Evolutionary conservation across 2,888 invertebrate species (phyloP), one percentile per base, ranked within the genome.

Genomic region (Hoplodrina ambigua): DNA sequence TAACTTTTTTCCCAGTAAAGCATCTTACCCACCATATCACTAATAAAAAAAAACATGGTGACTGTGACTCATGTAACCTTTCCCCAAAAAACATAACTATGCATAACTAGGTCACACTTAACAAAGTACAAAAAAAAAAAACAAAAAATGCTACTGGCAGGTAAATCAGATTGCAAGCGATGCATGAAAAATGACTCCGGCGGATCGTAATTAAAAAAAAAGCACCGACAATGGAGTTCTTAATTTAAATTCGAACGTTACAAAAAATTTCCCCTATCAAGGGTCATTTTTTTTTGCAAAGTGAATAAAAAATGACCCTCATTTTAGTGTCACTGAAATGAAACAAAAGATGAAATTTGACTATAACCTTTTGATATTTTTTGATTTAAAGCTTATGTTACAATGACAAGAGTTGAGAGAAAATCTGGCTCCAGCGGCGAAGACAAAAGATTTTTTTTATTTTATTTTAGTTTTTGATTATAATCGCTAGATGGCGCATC

Each of bases 151-250:
- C 86, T 77, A 88, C 91, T 91, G 92, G 85, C 93, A 93, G 92
- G 93, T 94, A 95, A 95, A 96, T 95, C 95, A 95, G 94, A 94
- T 93, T 92, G 86, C 89, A 91, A 91, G 92, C 94, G 95, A 96
- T 94, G 95, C 95, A 94, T 96, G 95, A 95, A 94, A 95, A 96
- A 96, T 96, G 94, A 95, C 94, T 94, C 94, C 88, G 72, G 79
- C 86, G 79, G 80, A 84, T 87, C 89, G 89, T 93, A 94, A 95
- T 94, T 94, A 93, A 94, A 95, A 94, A 94, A 94, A 95, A 92
- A 85, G 49, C 62, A 66, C 71, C 86, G 88, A 95, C 94, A 95
- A 95, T 90, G 87, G 93, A 87, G 82, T 89, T 90, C 88, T 90
- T 90, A 91, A 93, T 93, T 93, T 89, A 91, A 92, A 93, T 94